These are phyloP conservation scores for Zaprionus africanus DNA, from an alignment of 1,140 invertebrate species.

Conservation along the genomic window DNA sequence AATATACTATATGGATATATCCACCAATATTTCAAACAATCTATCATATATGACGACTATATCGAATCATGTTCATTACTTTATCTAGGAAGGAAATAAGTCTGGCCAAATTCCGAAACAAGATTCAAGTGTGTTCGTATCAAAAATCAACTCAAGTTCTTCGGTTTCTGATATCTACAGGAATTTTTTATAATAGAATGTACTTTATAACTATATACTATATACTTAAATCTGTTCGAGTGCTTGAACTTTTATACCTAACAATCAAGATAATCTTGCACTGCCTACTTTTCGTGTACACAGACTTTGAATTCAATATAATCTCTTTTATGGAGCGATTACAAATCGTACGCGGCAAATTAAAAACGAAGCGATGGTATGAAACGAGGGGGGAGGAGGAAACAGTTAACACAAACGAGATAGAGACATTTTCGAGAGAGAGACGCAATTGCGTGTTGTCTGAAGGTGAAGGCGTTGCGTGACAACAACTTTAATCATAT, in stretches of 20 bases:
- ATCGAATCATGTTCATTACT: not conserved
- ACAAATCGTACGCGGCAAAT: not conserved
- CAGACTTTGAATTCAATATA: not conserved
- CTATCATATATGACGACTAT: not conserved
- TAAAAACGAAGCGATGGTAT: not conserved
- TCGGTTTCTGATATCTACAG: not conserved
- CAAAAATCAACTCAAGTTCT: not conserved
- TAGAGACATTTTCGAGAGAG: not conserved
- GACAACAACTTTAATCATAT: slow-evolving; percentile 15
- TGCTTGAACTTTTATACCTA: not conserved
- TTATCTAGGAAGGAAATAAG: not conserved
- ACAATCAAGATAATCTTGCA: not conserved
- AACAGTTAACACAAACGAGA: not conserved
- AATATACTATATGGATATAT: not conserved
- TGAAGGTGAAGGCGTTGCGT: slow-evolving; percentile 22
- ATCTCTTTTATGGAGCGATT: not conserved
- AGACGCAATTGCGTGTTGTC: not conserved
- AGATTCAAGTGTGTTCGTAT: not conserved
- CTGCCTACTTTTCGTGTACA: not conserved
- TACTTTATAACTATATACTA: not conserved
- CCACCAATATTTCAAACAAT: not conserved
- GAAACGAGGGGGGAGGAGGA: not conserved
- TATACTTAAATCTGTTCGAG: not conserved
- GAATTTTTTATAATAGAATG: not conserved
- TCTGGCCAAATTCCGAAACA: not conserved